phyloP scores from a whole-genome alignment of 2,113 vertebrate genomes.

The Tragelaphus buxtoni region DNA sequence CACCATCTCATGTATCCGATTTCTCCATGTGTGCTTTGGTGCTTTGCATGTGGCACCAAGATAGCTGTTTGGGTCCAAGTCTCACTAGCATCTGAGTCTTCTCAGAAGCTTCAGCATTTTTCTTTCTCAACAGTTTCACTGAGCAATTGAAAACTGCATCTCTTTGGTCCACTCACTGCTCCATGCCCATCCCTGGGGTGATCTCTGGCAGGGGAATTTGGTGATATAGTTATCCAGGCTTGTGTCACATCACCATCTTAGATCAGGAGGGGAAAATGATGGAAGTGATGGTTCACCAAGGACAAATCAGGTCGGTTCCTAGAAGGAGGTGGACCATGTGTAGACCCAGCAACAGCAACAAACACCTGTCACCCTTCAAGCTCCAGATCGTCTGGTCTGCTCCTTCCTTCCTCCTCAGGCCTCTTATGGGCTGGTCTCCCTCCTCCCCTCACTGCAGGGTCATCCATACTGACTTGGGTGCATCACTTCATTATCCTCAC shows the following conservation, averaged over 20 bases:
- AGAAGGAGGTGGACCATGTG: neutral
- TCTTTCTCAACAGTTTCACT: neutral
- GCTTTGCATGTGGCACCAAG: neutral
- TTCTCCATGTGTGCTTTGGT: neutral
- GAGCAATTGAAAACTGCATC: neutral
- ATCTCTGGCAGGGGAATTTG: neutral
- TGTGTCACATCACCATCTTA: neutral
- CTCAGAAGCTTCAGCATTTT: neutral
- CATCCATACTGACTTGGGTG: neutral
- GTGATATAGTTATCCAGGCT: neutral
- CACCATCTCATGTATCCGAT: neutral
- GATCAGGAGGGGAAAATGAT: neutral
- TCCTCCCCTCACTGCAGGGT: neutral
- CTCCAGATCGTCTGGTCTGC: too few relatives aligned
- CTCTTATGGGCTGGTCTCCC: neutral
- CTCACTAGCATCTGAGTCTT: neutral
- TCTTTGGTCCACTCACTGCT: neutral
- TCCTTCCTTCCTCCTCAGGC: rapidly evolving
- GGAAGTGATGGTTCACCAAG: too few relatives aligned
- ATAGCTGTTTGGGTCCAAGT: neutral
- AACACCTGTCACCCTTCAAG: neutral
- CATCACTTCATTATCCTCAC: too few relatives aligned
- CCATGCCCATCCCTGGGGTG: neutral
- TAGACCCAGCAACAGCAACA: neutral
- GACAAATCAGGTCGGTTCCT: neutral